Conservation (phyloP, 2,888 invertebrate species). For the Melangyna quadrimaculata region DNA sequence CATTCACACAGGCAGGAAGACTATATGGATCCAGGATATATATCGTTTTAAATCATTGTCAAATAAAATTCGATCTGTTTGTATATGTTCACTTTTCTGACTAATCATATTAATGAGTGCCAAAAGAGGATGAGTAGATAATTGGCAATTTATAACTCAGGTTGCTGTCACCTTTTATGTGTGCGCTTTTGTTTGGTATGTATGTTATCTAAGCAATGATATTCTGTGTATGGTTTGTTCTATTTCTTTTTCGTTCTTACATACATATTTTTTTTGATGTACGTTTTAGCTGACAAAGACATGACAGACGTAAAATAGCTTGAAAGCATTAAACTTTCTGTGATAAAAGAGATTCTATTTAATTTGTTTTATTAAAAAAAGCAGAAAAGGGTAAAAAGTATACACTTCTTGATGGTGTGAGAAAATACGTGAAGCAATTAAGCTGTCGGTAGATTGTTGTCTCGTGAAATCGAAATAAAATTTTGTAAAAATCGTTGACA, state of each 20-base stretch:
- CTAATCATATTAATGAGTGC: slow-evolving; percentile 66
- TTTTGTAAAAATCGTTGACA: slow-evolving; percentile 1
- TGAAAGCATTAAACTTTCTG: not conserved
- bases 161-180: slow-evolving; percentile 33
- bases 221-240: not conserved
- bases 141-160: slow-evolving; percentile 52
- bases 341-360: slow-evolving; percentile 3
- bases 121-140: slow-evolving; percentile 46
- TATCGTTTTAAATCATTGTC: slow-evolving; percentile 43
- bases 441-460: slow-evolving; percentile 35
- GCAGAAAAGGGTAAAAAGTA: not conserved
- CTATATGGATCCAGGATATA: not conserved
- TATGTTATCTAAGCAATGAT: not conserved
- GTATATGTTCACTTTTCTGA: slow-evolving; percentile 46
- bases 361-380: not conserved
- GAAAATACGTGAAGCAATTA: slow-evolving; percentile 45
- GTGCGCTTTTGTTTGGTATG: not conserved
- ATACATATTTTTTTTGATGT: not conserved
- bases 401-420: not conserved
- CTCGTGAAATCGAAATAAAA: slow-evolving; percentile 37
- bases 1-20: slow-evolving; percentile 11
- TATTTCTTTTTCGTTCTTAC: not conserved
- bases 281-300: not conserved
- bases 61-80: slow-evolving; percentile 61
- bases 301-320: not conserved